phyloP scores from a whole-genome alignment of 1,140 invertebrate species.

The Thaumatotibia leucotreta region DNA sequence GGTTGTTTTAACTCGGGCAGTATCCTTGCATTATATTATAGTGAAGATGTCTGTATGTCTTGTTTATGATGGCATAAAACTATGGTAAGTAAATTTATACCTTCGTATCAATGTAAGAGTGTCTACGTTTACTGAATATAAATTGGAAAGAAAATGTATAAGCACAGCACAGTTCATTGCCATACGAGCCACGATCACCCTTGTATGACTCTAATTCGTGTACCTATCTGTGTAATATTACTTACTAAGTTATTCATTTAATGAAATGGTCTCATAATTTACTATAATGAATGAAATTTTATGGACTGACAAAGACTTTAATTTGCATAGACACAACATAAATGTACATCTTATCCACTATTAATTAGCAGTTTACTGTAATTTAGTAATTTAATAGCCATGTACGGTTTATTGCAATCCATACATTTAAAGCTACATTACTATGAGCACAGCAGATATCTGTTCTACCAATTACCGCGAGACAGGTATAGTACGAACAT shows the following conservation, averaged over 20 bases:
- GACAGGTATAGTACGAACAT: slow-evolving; percentile 10
- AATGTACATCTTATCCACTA: not conserved
- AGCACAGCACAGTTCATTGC: too few relatives aligned
- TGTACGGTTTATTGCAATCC: not conserved
- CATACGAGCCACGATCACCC: too few relatives aligned
- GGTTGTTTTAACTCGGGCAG: slow-evolving; percentile 32
- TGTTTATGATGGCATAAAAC: slow-evolving; percentile 68
- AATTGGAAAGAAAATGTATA: not conserved
- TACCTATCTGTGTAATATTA: too few relatives aligned
- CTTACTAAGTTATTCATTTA: too few relatives aligned
- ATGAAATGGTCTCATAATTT: not conserved
- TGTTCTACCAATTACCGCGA: slow-evolving; percentile 11
- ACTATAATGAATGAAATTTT: not conserved
- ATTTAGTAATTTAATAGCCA: not conserved
- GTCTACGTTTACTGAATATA: slow-evolving; percentile 19
- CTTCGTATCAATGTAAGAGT: slow-evolving; percentile 36
- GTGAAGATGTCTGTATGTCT: slow-evolving; percentile 63
- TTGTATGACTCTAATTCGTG: too few relatives aligned
- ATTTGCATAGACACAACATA: not conserved
- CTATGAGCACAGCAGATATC: slow-evolving; percentile 3
- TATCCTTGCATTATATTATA: slow-evolving; percentile 46
- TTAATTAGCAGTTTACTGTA: not conserved
- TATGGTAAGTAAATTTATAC: slow-evolving; percentile 55
- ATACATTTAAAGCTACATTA: slow-evolving; percentile 8
- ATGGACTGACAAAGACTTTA: not conserved